These are phyloP conservation scores for Pocillopora meandrina DNA, from an alignment of 92 coral and sea anemone genomes.

Conservation along the genomic window DNA sequence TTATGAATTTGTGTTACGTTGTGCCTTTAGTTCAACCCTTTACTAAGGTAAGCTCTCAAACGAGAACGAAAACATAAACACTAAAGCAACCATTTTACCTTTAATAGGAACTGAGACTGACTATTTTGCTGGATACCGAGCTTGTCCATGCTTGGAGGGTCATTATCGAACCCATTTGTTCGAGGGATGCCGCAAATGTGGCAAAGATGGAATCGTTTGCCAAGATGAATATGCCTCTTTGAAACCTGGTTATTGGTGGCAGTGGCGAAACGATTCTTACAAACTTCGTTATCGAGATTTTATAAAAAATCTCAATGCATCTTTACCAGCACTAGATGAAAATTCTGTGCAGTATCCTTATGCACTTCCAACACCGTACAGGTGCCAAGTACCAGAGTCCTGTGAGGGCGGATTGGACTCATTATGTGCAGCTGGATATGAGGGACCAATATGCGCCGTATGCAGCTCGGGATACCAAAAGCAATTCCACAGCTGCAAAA, in stretches of 20 bases:
- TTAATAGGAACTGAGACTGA: too few relatives aligned
- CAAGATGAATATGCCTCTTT: too few relatives aligned
- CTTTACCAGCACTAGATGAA: background rate
- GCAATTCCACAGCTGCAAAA: too few relatives aligned
- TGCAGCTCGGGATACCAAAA: too few relatives aligned
- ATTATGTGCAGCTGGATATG: background rate
- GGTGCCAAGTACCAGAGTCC: background rate
- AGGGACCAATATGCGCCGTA: too few relatives aligned
- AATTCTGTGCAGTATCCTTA: background rate
- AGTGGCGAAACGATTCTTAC: background rate
- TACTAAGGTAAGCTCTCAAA: too few relatives aligned
- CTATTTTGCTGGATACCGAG: too few relatives aligned
- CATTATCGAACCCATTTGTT: background rate
- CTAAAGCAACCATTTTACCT: too few relatives aligned
- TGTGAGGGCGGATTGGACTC: slow-evolving; percentile 1
- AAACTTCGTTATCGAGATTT: background rate
- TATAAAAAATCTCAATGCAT: background rate
- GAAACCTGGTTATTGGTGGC: background rate
- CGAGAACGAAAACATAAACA: too few relatives aligned
- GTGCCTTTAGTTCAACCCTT: too few relatives aligned
- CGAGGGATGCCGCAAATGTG: slow-evolving; percentile 4
- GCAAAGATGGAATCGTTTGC: background rate
- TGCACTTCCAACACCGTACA: background rate
- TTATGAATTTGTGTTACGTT: too few relatives aligned
- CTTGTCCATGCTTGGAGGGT: too few relatives aligned